Conservation (phyloP, 1,140 invertebrate species). For the Euura lappo region DNA sequence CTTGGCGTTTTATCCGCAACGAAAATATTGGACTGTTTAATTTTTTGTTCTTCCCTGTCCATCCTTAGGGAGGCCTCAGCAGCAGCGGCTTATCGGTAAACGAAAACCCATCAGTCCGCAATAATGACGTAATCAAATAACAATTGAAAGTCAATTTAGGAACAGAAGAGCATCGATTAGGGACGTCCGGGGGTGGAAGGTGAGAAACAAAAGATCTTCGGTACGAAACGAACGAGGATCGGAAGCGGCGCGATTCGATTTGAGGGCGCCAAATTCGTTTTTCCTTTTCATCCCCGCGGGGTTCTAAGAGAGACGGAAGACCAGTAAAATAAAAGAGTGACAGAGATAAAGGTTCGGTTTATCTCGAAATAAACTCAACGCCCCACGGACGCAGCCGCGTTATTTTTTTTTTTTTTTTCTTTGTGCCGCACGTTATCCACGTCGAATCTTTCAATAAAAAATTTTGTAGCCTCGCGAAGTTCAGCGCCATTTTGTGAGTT, state of each 20-base stretch:
- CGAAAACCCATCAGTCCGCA: constrained; percentile 1
- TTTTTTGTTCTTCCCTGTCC: not conserved
- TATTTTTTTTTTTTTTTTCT: constrained; percentile 20
- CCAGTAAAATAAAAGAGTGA: constrained; percentile 1
- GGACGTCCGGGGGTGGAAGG: not conserved
- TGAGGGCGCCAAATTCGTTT: constrained; percentile 24
- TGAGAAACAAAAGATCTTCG: constrained; percentile 25
- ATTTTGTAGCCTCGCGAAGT: constrained; percentile 58
- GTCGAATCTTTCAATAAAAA: constrained; percentile 63
- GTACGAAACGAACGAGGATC: constrained; percentile 20
- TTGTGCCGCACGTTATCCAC: constrained; percentile 45
- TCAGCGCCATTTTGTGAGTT: constrained; percentile 62
- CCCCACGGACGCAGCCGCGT: constrained; percentile 18
- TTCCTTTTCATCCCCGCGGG: constrained; percentile 10
- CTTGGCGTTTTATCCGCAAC: not conserved
- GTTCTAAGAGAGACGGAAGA: constrained; percentile 9
- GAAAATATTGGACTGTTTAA: not conserved
- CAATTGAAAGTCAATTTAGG: constrained; percentile 25
- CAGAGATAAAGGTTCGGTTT: constrained; percentile 57
- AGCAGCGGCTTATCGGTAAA: constrained; percentile 7
- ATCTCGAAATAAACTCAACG: constrained; percentile 52
- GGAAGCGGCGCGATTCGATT: constrained; percentile 18
- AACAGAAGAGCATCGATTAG: constrained; percentile 25
- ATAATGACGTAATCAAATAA: constrained; percentile 29
- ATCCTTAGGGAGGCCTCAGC: not conserved